Evolutionary conservation across 2,113 vertebrate genomes (phyloP).

Genomic region (Chloebia gouldiae): DNA sequence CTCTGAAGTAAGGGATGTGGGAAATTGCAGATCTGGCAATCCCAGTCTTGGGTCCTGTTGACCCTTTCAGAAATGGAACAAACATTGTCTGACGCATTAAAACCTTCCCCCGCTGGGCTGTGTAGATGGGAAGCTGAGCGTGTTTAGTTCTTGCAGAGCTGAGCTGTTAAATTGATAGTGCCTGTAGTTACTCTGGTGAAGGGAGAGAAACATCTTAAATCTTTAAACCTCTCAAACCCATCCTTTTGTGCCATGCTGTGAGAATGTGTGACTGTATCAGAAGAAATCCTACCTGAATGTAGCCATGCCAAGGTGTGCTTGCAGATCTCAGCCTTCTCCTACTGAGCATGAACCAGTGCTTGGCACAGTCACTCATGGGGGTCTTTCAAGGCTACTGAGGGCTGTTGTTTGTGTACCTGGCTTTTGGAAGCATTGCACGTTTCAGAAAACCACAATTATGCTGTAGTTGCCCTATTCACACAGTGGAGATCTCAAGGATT

Average conservation of each 20-base stretch:
- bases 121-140: neutral
- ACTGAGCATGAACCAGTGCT: neutral
- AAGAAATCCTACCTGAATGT: neutral
- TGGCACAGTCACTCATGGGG: neutral
- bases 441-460: neutral
- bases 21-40: slow-evolving; percentile 1
- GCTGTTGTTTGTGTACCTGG: neutral
- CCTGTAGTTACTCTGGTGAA: slow-evolving; percentile 24
- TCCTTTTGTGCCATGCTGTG: neutral
- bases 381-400: neutral
- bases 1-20: neutral
- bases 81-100: neutral
- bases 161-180: slow-evolving; percentile 39
- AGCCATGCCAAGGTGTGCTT: neutral
- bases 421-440: neutral
- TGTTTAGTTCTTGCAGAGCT: neutral
- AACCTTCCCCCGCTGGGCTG: neutral
- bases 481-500: neutral
- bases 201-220: slow-evolving; percentile 27
- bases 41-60: slow-evolving; percentile 9
- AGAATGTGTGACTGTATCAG: neutral
- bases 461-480: neutral
- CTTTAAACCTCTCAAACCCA: slow-evolving; percentile 30
- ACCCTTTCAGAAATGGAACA: slow-evolving; percentile 44
- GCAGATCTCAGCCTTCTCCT: neutral